A percentile compares a stretch with the other conserved stretches of the same genome.
phyloP scores from a whole-genome alignment of 2,888 invertebrate species.

The Hyalella azteca region DNA sequence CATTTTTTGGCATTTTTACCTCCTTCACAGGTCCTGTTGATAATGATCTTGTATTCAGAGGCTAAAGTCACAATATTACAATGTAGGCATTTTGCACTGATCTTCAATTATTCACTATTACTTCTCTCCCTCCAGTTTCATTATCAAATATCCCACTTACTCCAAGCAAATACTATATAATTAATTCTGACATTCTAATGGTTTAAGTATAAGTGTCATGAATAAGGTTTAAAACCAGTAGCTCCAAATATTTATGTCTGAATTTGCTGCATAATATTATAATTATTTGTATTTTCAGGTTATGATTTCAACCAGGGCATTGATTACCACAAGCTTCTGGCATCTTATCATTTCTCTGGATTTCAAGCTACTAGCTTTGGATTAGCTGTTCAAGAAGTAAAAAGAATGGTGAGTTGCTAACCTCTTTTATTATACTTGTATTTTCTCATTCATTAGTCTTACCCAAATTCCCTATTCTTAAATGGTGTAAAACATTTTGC shows the following conservation, averaged over 20 bases:
- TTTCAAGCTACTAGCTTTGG: constrained; percentile 98
- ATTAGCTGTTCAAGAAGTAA: constrained; percentile 85
- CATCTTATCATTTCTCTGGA: constrained; percentile 82
- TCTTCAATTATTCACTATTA: not conserved
- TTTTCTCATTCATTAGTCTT: not conserved
- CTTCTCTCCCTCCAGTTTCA: not conserved
- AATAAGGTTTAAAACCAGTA: not conserved
- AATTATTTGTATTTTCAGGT: constrained; percentile 66
- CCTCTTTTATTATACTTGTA: too few species aligned
- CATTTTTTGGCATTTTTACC: too few species aligned
- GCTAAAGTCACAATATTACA: too few species aligned
- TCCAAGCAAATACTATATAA: not conserved
- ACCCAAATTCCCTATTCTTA: too few species aligned
- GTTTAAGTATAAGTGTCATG: not conserved
- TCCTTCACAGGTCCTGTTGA: too few species aligned
- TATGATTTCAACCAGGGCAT: constrained; percentile 93
- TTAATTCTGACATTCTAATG: not conserved
- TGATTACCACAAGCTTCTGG: constrained; percentile 81
- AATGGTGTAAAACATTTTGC: too few species aligned
- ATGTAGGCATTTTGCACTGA: too few species aligned
- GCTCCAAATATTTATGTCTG: not conserved
- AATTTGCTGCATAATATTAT: not conserved
- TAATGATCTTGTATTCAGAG: too few species aligned
- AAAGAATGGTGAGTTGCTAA: constrained; percentile 75
- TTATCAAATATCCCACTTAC: not conserved